phyloP scores from a whole-genome alignment of 2,113 vertebrate species.

The Astatotilapia flaviijosephi region DNA sequence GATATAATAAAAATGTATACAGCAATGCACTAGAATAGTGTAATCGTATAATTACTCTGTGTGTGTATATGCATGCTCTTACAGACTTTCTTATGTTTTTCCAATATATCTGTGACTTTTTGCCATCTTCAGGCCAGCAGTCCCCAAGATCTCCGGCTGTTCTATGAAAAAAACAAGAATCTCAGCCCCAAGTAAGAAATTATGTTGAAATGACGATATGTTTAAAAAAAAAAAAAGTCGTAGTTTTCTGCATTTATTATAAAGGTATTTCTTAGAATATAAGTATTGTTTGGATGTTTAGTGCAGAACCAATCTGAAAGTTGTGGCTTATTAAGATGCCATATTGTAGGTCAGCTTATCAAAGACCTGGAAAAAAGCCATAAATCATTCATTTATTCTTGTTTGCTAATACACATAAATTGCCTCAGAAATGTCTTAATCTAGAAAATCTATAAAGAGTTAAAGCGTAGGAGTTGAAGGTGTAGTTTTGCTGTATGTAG shows the following conservation, averaged over 20 bases:
- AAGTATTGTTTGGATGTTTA: not conserved
- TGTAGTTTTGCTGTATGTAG: not conserved
- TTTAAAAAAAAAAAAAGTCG: not conserved
- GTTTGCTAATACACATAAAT: not conserved
- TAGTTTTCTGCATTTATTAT: not conserved
- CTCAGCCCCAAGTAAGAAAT: slow-evolving; percentile 87
- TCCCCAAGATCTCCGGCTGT: slow-evolving; percentile 94
- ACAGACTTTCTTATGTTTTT: not conserved
- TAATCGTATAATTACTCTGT: not conserved
- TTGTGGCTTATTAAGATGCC: not conserved
- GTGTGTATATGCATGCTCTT: not conserved
- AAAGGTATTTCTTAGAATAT: not conserved
- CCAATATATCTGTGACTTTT: not conserved
- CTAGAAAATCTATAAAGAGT: not conserved
- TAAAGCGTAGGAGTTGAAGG: not conserved
- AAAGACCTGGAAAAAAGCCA: not conserved
- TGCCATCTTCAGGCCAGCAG: slow-evolving; percentile 84
- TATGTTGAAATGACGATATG: not conserved
- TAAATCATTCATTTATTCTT: not conserved
- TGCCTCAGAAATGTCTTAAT: not conserved
- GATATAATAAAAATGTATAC: not conserved
- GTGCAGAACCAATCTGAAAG: not conserved
- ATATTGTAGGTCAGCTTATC: not conserved
- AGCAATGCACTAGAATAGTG: not conserved
- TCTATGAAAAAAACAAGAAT: slow-evolving; percentile 97